phyloP scores from a whole-genome alignment of 2,113 vertebrate genomes.

The Calonectris borealis region DNA sequence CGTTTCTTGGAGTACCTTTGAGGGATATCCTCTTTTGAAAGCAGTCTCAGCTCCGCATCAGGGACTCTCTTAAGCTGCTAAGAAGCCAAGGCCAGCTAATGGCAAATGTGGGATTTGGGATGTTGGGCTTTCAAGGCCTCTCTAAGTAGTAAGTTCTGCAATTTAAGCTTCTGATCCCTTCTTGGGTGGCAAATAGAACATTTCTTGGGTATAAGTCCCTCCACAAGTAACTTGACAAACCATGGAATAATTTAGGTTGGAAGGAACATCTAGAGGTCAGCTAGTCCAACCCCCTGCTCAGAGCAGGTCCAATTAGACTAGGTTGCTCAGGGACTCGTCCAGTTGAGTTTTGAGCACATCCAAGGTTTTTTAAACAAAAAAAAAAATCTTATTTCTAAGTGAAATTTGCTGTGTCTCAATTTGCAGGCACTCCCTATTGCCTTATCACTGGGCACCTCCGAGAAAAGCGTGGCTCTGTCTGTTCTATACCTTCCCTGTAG shows the following conservation, averaged over 20 bases:
- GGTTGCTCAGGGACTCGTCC: not conserved
- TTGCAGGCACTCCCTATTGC: not conserved
- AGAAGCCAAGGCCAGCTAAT: not conserved
- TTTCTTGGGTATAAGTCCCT: fast-evolving
- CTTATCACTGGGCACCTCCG: not conserved
- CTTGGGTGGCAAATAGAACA: not conserved
- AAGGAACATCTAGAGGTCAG: not conserved
- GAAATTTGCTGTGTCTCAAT: not conserved
- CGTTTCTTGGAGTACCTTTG: not conserved
- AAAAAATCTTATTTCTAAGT: not conserved
- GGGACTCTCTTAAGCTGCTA: not conserved
- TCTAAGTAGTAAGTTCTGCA: not conserved
- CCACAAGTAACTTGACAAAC: not conserved
- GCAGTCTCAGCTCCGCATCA: not conserved
- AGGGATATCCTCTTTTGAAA: not conserved
- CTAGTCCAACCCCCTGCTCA: not conserved
- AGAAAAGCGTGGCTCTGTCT: not conserved
- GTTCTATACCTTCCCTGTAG: not conserved
- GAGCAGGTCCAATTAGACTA: not conserved
- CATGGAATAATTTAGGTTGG: not conserved
- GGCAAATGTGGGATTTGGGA: not conserved
- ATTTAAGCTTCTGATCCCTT: not conserved
- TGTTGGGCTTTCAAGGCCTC: not conserved
- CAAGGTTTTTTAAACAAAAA: not conserved
- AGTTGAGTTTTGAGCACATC: not conserved